Percentiles rank a stretch among this genome's conserved stretches.
These are phyloP conservation scores for Plagiodera versicolora DNA, from an alignment of 2,888 invertebrate genomes.

Conservation along the genomic window DNA sequence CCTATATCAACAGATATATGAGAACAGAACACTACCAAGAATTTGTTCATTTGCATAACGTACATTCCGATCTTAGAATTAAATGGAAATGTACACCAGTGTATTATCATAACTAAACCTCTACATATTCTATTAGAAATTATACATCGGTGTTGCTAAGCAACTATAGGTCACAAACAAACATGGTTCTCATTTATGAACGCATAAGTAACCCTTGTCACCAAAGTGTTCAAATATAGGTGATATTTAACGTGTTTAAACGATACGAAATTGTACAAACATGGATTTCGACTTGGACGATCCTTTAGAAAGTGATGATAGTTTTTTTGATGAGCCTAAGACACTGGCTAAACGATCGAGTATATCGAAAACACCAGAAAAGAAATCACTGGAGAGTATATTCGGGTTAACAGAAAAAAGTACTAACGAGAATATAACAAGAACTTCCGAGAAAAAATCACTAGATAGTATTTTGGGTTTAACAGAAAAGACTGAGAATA, in stretches of 20 bases:
- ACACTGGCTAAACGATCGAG: slow-evolving; percentile 39
- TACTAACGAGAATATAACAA: slow-evolving; percentile 10
- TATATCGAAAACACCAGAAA: slow-evolving; percentile 43
- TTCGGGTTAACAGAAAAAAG: slow-evolving; percentile 34
- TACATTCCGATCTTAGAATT: no score
- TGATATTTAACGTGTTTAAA: neutral
- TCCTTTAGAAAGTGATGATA: slow-evolving; percentile 69
- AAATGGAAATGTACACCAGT: no score
- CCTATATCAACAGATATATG: no score
- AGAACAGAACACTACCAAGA: no score
- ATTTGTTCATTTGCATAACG: no score
- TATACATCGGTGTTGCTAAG: slow-evolving; percentile 11
- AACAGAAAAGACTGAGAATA: slow-evolving; percentile 13
- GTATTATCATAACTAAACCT: no score
- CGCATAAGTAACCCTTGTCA: neutral
- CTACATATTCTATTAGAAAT: no score
- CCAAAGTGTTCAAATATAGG: neutral
- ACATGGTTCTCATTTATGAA: neutral
- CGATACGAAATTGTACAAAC: neutral
- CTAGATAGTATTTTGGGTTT: slow-evolving; percentile 40
- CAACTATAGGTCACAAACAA: slow-evolving; percentile 3
- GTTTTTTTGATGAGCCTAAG: slow-evolving; percentile 69
- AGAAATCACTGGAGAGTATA: slow-evolving; percentile 44
- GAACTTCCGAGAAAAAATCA: slow-evolving; percentile 36
- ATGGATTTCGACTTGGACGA: slow-evolving; percentile 56